Conservation (phyloP, 2,888 invertebrate species). For the Metalampra italica region DNA sequence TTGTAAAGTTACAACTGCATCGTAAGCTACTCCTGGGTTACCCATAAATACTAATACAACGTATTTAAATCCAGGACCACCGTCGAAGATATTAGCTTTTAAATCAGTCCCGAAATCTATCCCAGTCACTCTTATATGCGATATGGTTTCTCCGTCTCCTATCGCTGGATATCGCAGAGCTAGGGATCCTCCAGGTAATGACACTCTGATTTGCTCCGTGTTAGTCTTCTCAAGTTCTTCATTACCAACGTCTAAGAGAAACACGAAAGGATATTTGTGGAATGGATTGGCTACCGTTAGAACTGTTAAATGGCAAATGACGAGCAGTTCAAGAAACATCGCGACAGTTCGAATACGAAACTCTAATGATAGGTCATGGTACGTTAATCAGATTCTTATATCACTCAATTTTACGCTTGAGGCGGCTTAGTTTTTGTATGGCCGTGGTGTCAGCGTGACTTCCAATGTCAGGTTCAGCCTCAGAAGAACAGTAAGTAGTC, state of each 20-base stretch:
- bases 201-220: constrained; percentile 60
- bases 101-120: constrained; percentile 67
- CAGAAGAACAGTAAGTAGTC: constrained; percentile 33
- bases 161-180: constrained; percentile 63
- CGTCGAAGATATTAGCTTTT: constrained; percentile 62
- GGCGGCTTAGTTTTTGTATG: constrained; percentile 51
- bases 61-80: constrained; percentile 68
- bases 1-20: constrained; percentile 60
- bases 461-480: constrained; percentile 48
- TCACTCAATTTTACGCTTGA: constrained; percentile 61
- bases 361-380: constrained; percentile 50
- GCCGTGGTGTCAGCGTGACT: constrained; percentile 51
- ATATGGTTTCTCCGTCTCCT: constrained; percentile 53
- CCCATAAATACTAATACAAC: constrained; percentile 61
- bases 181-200: constrained; percentile 62
- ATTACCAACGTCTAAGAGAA: constrained; percentile 66
- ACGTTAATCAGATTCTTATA: constrained; percentile 63
- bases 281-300: constrained; percentile 49
- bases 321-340: constrained; percentile 46
- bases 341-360: constrained; percentile 21
- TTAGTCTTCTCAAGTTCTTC: constrained; percentile 62
- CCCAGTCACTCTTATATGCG: constrained; percentile 63
- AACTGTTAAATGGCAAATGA: constrained; percentile 33
- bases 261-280: constrained; percentile 66
- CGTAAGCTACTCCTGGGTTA: constrained; percentile 52